These are phyloP conservation scores for Scelioninae gen. 2 DNA, from an alignment of 2,888 invertebrate species.

Conservation along the genomic window DNA sequence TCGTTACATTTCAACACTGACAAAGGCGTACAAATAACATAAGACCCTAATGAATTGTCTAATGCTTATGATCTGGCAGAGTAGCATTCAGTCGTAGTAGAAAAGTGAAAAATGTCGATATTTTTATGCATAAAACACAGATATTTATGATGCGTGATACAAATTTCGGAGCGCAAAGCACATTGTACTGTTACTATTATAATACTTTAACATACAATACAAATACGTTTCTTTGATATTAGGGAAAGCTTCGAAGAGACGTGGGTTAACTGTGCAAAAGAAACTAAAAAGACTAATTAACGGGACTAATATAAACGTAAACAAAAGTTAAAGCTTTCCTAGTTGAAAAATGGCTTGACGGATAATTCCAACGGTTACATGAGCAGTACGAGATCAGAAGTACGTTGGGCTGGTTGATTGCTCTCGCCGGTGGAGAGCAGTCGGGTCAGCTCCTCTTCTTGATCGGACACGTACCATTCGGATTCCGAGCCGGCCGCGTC, in stretches of 20 bases:
- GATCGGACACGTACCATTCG: conserved; percentile 86
- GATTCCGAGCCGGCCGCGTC: conserved; percentile 81
- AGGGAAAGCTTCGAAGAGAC: conserved; percentile 15
- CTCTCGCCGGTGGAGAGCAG: conserved; percentile 79
- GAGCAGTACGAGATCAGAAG: conserved; percentile 70
- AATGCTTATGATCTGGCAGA: conserved; percentile 50
- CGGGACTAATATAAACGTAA: conserved; percentile 1
- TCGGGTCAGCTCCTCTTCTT: conserved; percentile 86
- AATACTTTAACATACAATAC: conserved; percentile 6
- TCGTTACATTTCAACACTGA: conserved; percentile 42
- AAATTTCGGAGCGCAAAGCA: conserved; percentile 7
- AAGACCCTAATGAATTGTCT: conserved; percentile 39
- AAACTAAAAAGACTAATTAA: conserved; percentile 5
- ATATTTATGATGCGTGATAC: background rate
- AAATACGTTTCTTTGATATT: conserved; percentile 1
- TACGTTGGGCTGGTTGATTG: conserved; percentile 70
- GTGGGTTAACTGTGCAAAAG: conserved; percentile 20
- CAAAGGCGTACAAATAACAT: conserved; percentile 26
- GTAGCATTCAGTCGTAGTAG: conserved; percentile 42
- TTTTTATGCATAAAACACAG: too few species aligned
- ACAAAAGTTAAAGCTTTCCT: conserved; percentile 19
- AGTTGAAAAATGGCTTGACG: conserved; percentile 18
- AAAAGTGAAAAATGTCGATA: conserved; percentile 30
- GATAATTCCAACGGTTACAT: conserved; percentile 64
- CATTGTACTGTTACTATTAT: background rate